phyloP scores from a whole-genome alignment of 1,140 invertebrate species.

The Ceratina calcarata region DNA sequence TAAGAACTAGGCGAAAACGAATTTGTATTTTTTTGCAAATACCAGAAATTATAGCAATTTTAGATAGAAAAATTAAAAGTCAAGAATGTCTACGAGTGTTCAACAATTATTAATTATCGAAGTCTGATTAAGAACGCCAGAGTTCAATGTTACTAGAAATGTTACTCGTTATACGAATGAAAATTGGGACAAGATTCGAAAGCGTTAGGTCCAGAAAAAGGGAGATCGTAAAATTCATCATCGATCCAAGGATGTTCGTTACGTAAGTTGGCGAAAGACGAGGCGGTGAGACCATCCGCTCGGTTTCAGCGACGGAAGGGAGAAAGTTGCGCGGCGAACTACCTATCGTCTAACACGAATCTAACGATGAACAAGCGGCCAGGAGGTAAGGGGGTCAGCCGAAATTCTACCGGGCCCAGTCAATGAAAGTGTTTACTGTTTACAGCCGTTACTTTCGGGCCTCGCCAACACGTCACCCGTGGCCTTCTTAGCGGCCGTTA shows the following conservation, averaged over 20 bases:
- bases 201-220: neutral
- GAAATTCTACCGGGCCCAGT: slow-evolving; percentile 46
- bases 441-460: slow-evolving; percentile 61
- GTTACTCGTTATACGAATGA: neutral
- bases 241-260: neutral
- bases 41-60: too few relatives aligned
- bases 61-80: too few relatives aligned
- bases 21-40: too few relatives aligned
- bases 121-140: too few relatives aligned
- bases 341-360: slow-evolving; percentile 69
- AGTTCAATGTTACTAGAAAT: too few relatives aligned
- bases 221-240: neutral
- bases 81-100: too few relatives aligned
- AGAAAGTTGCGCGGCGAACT: slow-evolving; percentile 27
- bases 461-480: slow-evolving; percentile 53
- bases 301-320: neutral
- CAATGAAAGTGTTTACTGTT: slow-evolving; percentile 75
- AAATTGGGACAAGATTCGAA: neutral
- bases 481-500: slow-evolving; percentile 62
- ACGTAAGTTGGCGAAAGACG: neutral
- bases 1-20: too few relatives aligned
- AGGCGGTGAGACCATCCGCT: neutral
- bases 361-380: slow-evolving; percentile 60
- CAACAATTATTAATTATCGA: too few relatives aligned
- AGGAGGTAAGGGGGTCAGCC: slow-evolving; percentile 29